Conservation (phyloP, 2,888 invertebrate genomes). For the Lycaena phlaeas region DNA sequence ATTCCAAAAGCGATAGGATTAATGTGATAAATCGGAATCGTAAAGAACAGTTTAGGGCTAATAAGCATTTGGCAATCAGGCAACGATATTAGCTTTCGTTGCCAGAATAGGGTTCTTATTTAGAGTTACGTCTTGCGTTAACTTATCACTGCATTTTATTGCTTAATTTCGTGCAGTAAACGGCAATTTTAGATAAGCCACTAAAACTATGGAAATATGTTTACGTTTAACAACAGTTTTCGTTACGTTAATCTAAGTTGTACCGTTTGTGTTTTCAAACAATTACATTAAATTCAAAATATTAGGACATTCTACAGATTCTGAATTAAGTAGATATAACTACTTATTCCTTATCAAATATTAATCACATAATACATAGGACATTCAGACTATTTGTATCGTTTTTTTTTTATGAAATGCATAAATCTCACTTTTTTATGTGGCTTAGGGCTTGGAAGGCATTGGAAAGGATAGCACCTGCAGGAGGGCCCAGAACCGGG, state of each 20-base stretch:
- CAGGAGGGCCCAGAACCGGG: too few species aligned
- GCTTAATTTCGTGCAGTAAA: constrained; percentile 13
- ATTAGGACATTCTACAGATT: too few species aligned
- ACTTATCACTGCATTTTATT: constrained; percentile 17
- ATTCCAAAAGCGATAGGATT: constrained; percentile 15
- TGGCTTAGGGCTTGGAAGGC: too few species aligned
- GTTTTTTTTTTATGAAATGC: too few species aligned
- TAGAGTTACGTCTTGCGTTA: constrained; percentile 13
- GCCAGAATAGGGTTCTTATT: constrained; percentile 13
- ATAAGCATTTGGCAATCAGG: constrained; percentile 21
- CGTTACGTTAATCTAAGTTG: background rate
- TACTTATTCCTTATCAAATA: too few species aligned
- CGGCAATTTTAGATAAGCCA: constrained; percentile 9
- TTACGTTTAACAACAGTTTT: background rate
- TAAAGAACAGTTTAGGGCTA: constrained; percentile 16
- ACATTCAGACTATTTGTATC: too few species aligned
- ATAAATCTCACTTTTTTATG: too few species aligned
- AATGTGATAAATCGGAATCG: constrained; percentile 15
- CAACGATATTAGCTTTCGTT: constrained; percentile 16
- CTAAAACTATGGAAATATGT: constrained; percentile 12
- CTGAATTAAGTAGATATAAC: too few species aligned
- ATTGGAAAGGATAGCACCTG: too few species aligned
- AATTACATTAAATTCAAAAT: too few species aligned
- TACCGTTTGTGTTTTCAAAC: background rate
- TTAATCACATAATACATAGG: too few species aligned